Evolutionary conservation across 2,888 invertebrate genomes (phyloP), one percentile per base, ranked within the genome.

Genomic region (Polietes domitor): DNA sequence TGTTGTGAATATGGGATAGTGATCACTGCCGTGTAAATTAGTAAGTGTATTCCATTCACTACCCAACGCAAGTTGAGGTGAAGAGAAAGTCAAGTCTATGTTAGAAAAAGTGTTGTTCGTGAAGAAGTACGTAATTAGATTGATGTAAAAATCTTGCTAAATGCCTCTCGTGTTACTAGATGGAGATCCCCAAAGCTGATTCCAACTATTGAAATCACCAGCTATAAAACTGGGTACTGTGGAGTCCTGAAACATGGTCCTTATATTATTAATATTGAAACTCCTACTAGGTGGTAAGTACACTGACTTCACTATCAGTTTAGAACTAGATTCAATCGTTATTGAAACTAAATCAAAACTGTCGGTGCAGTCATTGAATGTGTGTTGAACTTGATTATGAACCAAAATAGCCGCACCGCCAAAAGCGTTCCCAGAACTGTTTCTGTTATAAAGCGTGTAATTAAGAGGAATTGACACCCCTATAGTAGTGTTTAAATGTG

Each of bases 51-150:
- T 21, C 84, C 84, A 85, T 32, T 76, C 71, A 1, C 77, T 43
- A 19, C 63, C 28, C 0, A 75, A 9, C 7, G 76, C 47, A 28
- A 85, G 24, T 4, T 17, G 12, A 9, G 86, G 77, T 0, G 80
- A 73, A 28, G 79, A 73, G 21, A 87, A 80, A 0, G 82, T 71
- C n/a, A 87, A 50, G 21, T 86, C 85, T 9, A 86, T 68, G 77
- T 86, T 61, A 24, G 82, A 83, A 10, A 87, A 74, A 4, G 83
- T 76, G 12, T 75, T 21, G 24, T 85, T 85, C 65, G 32, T 85
- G 85, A 1, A 86, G 65, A 0, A 81, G 15, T 19, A 50, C 58
- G 21, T 71, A 55, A 9, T 71, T 37, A 1, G 79, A 73, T 2
- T 83, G 73, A 21, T 55, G 73, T 1, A 86, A 77, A 50, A 43